phyloP scores from a whole-genome alignment of 35 echinoderm and acorn worm species.

The Stichopus chloronotus region DNA sequence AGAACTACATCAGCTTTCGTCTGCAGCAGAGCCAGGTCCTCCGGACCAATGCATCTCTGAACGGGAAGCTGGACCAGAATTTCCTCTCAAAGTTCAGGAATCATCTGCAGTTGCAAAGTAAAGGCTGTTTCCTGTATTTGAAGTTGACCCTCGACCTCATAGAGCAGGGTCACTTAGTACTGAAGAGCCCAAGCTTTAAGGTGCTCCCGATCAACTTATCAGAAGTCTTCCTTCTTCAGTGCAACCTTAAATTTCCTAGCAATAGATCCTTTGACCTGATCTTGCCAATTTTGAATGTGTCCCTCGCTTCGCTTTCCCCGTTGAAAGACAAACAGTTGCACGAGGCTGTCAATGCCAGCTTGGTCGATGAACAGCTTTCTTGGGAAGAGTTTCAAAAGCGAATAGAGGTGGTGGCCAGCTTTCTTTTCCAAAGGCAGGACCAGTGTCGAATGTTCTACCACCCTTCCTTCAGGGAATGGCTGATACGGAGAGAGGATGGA shows the following conservation, averaged over 20 bases:
- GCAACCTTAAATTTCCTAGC: slow-evolving; percentile 92
- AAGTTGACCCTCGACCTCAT: slow-evolving; percentile 98
- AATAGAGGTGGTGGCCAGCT: slow-evolving; percentile 68
- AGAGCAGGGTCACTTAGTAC: slow-evolving; percentile 84
- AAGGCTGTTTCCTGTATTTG: slow-evolving; percentile 93
- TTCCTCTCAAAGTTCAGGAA: slow-evolving; percentile 74
- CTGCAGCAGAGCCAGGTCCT: slow-evolving; percentile 77
- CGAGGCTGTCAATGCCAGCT: slow-evolving; percentile 87
- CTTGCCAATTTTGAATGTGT: slow-evolving; percentile 81
- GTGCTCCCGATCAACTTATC: slow-evolving; percentile 95
- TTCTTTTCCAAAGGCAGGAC: slow-evolving; percentile 82
- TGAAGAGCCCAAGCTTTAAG: slow-evolving; percentile 90
- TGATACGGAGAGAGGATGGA: slow-evolving; percentile 90
- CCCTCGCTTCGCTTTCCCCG: slow-evolving; percentile 83
- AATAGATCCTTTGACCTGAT: slow-evolving; percentile 90
- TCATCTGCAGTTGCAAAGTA: slow-evolving; percentile 77
- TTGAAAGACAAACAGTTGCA: slow-evolving; percentile 77
- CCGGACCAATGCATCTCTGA: slow-evolving; percentile 78
- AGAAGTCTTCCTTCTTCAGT: slow-evolving; percentile 96
- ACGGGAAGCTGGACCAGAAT: slow-evolving; percentile 90
- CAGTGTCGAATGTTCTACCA: slow-evolving; percentile 95
- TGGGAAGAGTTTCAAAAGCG: slow-evolving; percentile 87
- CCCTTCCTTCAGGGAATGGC: slow-evolving; percentile 99
- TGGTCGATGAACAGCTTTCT: slow-evolving; percentile 57
- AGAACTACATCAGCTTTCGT: slow-evolving; percentile 85